Percentiles rank a stretch among this genome's conserved stretches.
Conservation (phyloP, 92 coral and sea anemone genomes). For the Phenganax subtilis region DNA sequence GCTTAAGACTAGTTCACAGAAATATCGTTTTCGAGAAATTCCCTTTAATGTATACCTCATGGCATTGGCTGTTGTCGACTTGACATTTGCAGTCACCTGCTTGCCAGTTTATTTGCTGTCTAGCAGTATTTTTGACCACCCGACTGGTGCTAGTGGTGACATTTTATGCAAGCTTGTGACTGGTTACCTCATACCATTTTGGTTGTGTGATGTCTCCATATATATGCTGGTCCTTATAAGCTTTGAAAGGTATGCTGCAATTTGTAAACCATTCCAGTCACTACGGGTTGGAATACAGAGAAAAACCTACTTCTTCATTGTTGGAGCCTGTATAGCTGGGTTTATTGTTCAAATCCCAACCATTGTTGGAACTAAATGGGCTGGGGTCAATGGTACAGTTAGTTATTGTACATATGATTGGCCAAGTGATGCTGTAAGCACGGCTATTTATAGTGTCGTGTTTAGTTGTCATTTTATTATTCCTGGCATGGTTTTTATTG, state of each 20-base stretch:
- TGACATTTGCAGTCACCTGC: conserved; percentile 18
- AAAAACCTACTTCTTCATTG: conserved; percentile 1
- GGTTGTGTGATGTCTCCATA: conserved; percentile 22
- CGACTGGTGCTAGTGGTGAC: conserved; percentile 4
- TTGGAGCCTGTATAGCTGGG: neutral
- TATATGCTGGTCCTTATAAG: conserved; percentile 25
- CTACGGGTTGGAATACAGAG: neutral
- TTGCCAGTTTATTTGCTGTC: conserved; percentile 21
- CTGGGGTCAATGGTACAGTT: conserved; percentile 8
- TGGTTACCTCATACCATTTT: conserved; percentile 27
- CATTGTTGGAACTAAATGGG: neutral
- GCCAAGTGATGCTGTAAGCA: neutral
- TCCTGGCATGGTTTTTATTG: conserved; percentile 19
- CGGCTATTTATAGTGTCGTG: neutral
- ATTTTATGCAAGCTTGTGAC: conserved; percentile 17
- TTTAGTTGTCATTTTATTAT: conserved; percentile 1
- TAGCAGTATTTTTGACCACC: neutral
- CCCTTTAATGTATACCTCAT: conserved; percentile 31
- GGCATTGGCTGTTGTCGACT: conserved; percentile 29
- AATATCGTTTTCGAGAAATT: conserved; percentile 14
- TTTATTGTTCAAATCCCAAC: conserved; percentile 16
- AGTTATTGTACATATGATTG: conserved; percentile 12
- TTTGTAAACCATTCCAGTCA: conserved; percentile 30
- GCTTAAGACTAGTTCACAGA: neutral
- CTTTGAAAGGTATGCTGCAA: conserved; percentile 33